These are phyloP conservation scores for Crypturellus undulatus DNA, from an alignment of 2,113 vertebrate genomes.

Conservation along the genomic window DNA sequence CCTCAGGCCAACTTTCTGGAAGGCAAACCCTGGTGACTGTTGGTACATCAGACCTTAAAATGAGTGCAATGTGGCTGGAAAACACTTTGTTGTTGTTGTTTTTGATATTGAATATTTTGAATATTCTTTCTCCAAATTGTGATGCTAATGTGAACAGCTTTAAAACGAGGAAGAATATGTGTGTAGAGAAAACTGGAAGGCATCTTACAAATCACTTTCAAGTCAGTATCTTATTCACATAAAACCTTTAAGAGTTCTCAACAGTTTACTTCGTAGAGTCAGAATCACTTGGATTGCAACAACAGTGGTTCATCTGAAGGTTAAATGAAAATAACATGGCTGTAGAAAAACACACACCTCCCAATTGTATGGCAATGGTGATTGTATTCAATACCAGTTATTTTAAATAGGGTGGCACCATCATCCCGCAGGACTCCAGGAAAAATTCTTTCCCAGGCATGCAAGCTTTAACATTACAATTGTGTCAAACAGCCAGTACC, in stretches of 20 bases:
- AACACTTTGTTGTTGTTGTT: not conserved
- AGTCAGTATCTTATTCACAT: not conserved
- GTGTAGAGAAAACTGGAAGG: not conserved
- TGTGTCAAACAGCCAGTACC: not conserved
- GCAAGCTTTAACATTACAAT: not conserved
- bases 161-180: not conserved
- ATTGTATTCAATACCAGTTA: not conserved
- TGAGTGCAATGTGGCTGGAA: not conserved
- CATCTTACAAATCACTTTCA: not conserved
- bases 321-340: not conserved
- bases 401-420: not conserved
- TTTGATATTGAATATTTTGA: not conserved
- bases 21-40: not conserved
- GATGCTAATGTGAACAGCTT: not conserved
- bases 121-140: not conserved
- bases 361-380: not conserved
- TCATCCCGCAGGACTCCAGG: not conserved
- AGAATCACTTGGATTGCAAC: not conserved
- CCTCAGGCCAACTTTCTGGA: not conserved
- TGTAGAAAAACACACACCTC: rapidly evolving
- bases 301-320: not conserved
- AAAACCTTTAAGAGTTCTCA: not conserved
- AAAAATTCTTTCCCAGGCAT: not conserved
- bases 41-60: not conserved
- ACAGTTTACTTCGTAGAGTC: not conserved